Evolutionary conservation across 2,888 invertebrate species (phyloP).

Genomic region (Branchipolynoe longqiensis): DNA sequence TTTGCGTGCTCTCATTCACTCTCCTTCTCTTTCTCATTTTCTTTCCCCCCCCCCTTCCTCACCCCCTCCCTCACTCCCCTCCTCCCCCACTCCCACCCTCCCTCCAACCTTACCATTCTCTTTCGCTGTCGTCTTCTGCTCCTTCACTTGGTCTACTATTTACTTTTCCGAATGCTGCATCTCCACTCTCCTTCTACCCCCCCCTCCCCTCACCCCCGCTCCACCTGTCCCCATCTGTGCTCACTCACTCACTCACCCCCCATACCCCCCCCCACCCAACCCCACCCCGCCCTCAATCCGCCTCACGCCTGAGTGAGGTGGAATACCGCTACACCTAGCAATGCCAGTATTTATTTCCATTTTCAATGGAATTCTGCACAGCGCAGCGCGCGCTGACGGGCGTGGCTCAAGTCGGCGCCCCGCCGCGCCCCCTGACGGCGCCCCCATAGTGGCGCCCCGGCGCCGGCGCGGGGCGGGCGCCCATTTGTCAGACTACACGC

Average conservation of each 20-base stretch:
- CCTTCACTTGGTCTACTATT: not conserved
- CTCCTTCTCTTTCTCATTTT: not conserved
- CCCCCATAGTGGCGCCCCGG: not conserved
- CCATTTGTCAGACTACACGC: conserved; percentile 30
- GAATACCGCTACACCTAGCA: conserved; percentile 47
- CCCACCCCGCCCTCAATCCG: not conserved
- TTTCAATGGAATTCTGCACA: conserved; percentile 53
- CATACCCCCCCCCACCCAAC: not conserved
- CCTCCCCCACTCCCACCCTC: not conserved
- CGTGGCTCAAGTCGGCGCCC: conserved; percentile 29
- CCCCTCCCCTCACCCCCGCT: not conserved
- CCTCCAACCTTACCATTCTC: not conserved
- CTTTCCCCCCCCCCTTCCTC: not conserved
- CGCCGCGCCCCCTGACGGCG: too few species aligned
- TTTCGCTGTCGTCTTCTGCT: not conserved
- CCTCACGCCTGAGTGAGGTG: not conserved
- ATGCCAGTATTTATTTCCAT: conserved; percentile 54
- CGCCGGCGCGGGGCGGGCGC: too few species aligned
- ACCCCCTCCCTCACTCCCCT: not conserved
- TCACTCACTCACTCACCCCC: not conserved
- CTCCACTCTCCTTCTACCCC: not conserved
- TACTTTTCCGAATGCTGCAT: too few species aligned
- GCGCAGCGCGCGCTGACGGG: conserved; percentile 27
- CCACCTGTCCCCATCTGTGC: not conserved
- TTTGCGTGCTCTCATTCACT: not conserved